Percentiles rank a stretch among this genome's conserved stretches.
phyloP scores from a whole-genome alignment of 2,888 invertebrate genomes.

The Microctonus aethiopoides region DNA sequence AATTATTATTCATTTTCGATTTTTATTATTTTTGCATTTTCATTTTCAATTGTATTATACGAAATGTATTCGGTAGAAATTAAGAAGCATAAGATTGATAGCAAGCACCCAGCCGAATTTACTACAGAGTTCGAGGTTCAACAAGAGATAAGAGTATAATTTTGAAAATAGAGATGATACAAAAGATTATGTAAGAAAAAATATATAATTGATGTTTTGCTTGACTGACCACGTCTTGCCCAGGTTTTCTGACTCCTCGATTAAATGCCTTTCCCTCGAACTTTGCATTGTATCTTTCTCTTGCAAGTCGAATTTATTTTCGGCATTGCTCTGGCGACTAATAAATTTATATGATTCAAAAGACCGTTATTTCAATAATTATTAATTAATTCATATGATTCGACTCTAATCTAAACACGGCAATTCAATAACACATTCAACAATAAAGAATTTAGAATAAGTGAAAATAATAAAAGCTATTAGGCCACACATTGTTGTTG shows the following conservation, averaged over 20 bases:
- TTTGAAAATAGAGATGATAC: not conserved
- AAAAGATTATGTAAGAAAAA: conserved; percentile 39
- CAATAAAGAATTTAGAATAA: conserved; percentile 17
- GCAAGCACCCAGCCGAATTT: not conserved
- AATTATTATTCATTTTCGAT: not conserved
- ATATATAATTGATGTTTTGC: conserved; percentile 39
- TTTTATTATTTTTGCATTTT: not conserved
- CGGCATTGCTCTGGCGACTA: conserved; percentile 59
- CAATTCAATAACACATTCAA: conserved; percentile 14
- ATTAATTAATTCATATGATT: conserved; percentile 10
- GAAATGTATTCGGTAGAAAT: conserved; percentile 3
- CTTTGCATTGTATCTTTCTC: conserved; percentile 59
- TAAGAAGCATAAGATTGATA: not conserved
- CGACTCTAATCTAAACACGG: not conserved
- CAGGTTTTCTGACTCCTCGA: conserved; percentile 61
- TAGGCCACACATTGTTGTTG: conserved; percentile 25
- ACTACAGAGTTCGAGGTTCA: conserved; percentile 21
- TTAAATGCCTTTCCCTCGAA: conserved; percentile 60
- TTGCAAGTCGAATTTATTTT: conserved; percentile 60
- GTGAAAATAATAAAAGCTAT: conserved; percentile 39
- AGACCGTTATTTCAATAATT: conserved; percentile 41
- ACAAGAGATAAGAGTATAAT: conserved; percentile 3
- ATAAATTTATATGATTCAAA: conserved; percentile 49
- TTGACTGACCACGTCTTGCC: conserved; percentile 64
- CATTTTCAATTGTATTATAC: not conserved